Evolutionary conservation across 2,113 vertebrate genomes (phyloP), one percentile per base, ranked within the genome.

Genomic region (Scopus umbretta): DNA sequence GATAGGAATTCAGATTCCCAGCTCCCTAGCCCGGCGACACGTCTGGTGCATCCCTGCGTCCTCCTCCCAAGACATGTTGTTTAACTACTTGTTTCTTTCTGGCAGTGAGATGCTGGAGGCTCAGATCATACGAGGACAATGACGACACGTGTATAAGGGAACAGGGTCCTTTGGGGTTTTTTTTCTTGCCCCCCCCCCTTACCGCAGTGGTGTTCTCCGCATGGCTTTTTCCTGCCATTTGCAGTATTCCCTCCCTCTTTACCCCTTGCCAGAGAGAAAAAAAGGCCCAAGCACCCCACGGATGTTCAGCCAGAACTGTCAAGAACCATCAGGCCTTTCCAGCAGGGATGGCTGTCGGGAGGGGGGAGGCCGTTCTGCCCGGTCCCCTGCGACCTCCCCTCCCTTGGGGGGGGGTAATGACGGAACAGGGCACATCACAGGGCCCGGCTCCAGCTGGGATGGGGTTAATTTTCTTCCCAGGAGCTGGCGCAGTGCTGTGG

Each of bases 121-220:
- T 67, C 58, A 20, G 40, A 15, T 52, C 53, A 16, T 47, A 16
- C 0, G 7, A 52, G 75, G 66, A 47, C 56, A 42, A 8, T 1
- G 43, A 43, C 0, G 6, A 53, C 42, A 16, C 20, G 4, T 0
- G 1, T 8, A 11, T 5, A n/a, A 12, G 11, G 22, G 7, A 81
- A 36, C 27, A 18, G 36, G 34, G 36, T 16, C 25, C 40, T 66
- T 49, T 9, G 14, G 25, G n/a, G n/a, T n/a, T n/a, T n/a, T n/a
- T n/a, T n/a, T n/a, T n/a, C n/a, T n/a, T n/a, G n/a, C 8, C 17
- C 9, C 4, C 4, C 16, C 34, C 6, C 49, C 56, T 56, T 16
- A 29, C 52, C 10, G 40, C 40, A 34, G 19, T 2, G 9, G 16
- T 14, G 32, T 7, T 63, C 42, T 55, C 66, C 20, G 1, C 4